Evolutionary conservation across 2,888 invertebrate genomes (phyloP).

Genomic region (Stegophylla sp.): DNA sequence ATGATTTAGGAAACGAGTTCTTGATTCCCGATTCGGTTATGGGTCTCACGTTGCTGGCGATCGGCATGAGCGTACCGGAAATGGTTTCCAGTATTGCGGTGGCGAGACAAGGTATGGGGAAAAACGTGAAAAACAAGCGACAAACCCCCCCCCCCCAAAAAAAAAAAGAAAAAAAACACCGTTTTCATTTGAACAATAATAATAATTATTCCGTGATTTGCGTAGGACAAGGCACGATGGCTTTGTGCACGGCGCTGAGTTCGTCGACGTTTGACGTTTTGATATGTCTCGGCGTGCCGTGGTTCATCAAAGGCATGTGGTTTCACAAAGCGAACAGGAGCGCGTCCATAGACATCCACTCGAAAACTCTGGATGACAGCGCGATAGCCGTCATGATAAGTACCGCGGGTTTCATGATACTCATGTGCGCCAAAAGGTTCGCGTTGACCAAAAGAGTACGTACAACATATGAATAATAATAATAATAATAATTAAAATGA

Average conservation of each 20-base stretch:
- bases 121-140: not conserved
- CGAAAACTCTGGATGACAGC: constrained; percentile 57
- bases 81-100: constrained; percentile 85
- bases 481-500: no score
- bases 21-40: constrained; percentile 84
- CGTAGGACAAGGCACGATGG: constrained; percentile 80
- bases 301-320: constrained; percentile 73
- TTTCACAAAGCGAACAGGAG: constrained; percentile 44
- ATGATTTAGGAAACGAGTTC: constrained; percentile 75
- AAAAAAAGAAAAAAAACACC: no score
- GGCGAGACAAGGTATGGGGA: constrained; percentile 74
- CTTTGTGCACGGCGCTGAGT: constrained; percentile 81
- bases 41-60: constrained; percentile 83
- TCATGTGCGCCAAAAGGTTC: constrained; percentile 43
- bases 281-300: constrained; percentile 79
- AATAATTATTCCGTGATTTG: no score
- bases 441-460: constrained; percentile 45
- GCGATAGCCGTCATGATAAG: constrained; percentile 52
- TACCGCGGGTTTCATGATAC: constrained; percentile 43
- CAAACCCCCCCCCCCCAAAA: no score
- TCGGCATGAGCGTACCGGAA: constrained; percentile 86
- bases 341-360: constrained; percentile 56
- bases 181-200: no score
- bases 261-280: constrained; percentile 84
- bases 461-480: no score